Conservation (phyloP, 2,888 invertebrate genomes). For the Pseudococcus viburni region DNA sequence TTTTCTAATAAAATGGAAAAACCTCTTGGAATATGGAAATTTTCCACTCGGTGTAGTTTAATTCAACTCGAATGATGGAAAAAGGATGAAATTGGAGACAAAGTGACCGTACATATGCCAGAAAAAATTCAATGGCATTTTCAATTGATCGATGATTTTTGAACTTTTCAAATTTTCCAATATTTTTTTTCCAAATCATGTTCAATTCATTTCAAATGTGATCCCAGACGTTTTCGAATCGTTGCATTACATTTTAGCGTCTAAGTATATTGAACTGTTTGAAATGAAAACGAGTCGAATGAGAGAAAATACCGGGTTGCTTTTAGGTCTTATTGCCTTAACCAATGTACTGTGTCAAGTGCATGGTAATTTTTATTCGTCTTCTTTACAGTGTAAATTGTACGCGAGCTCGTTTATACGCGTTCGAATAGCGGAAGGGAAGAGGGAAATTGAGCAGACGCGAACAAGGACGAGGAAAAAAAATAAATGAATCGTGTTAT, state of each 20-base stretch:
- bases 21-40: neutral
- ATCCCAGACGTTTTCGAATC: too few relatives aligned
- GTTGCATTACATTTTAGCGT: neutral
- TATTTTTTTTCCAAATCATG: too few relatives aligned
- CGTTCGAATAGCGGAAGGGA: neutral
- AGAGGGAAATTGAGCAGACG: neutral
- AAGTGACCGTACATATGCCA: too few relatives aligned
- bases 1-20: neutral
- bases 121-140: too few relatives aligned
- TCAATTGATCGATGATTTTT: too few relatives aligned
- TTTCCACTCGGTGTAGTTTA: neutral
- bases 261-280: neutral
- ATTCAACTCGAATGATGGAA: neutral
- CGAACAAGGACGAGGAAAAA: neutral
- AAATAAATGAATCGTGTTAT: slow-evolving; percentile 46
- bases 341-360: slow-evolving; percentile 5
- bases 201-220: too few relatives aligned
- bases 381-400: neutral
- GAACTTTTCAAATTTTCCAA: too few relatives aligned
- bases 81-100: too few relatives aligned
- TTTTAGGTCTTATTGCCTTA: slow-evolving; percentile 18
- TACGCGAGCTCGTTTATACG: neutral
- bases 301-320: neutral
- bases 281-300: neutral
- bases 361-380: slow-evolving; percentile 3